Evolutionary conservation across 2,888 invertebrate species (phyloP).

Genomic region (Blera fallax): DNA sequence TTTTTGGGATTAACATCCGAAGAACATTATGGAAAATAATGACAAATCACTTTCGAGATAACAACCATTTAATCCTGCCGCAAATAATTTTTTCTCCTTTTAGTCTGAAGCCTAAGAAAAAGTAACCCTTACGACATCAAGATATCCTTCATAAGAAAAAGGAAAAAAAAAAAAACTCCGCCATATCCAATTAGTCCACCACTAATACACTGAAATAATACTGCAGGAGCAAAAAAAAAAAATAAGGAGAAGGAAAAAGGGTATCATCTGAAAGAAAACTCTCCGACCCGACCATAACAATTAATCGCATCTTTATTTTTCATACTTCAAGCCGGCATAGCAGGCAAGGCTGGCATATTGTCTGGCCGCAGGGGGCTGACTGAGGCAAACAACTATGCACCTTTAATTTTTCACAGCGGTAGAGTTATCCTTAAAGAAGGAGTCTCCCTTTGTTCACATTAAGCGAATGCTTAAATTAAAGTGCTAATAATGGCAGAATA

Average conservation of each 20-base stretch:
- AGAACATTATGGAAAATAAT: conserved; percentile 72
- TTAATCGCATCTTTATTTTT: conserved; percentile 73
- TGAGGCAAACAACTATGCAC: not conserved
- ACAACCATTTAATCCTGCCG: conserved; percentile 68
- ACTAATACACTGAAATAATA: conserved; percentile 5
- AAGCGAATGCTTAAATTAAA: conserved; percentile 68
- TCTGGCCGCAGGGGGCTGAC: conserved; percentile 10
- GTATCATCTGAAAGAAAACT: conserved; percentile 34
- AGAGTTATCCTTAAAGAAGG: conserved; percentile 36
- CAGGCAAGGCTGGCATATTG: conserved; percentile 33
- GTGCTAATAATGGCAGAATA: conserved; percentile 66
- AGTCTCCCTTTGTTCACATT: conserved; percentile 44
- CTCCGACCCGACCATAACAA: conserved; percentile 63
- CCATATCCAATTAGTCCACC: conserved; percentile 64
- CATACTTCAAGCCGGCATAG: conserved; percentile 52
- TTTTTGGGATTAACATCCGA: conserved; percentile 56
- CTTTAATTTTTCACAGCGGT: conserved; percentile 54
- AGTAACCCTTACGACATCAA: conserved; percentile 47
- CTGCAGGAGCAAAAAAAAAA: not conserved
- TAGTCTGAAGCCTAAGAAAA: not conserved
- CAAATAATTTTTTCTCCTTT: conserved; percentile 47
- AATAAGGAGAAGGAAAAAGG: conserved; percentile 35
- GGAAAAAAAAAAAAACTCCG: not conserved
- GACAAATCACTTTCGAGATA: conserved; percentile 73
- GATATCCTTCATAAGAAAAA: conserved; percentile 26